Evolutionary conservation across 2,888 invertebrate genomes (phyloP).

Genomic region (Agonum fuliginosum): DNA sequence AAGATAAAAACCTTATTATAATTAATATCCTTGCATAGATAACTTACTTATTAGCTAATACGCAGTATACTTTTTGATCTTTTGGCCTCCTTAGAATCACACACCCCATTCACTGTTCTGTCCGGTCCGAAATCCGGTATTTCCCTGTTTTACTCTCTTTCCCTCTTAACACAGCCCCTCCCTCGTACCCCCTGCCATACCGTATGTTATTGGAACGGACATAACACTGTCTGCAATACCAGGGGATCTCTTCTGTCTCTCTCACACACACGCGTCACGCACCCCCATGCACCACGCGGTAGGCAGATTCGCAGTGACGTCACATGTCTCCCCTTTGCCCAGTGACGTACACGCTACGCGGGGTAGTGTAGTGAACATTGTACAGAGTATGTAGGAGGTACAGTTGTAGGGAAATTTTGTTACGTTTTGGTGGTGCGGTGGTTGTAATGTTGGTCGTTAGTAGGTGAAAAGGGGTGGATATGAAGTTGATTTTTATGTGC

Average conservation of each 20-base stretch:
- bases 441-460: neutral
- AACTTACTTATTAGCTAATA: no score
- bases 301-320: conserved; percentile 35
- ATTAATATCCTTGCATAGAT: no score
- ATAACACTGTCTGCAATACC: conserved; percentile 31
- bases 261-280: neutral
- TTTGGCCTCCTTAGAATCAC: no score
- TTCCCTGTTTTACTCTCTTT: neutral
- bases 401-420: conserved; percentile 42
- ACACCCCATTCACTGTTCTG: neutral
- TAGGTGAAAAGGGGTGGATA: no score
- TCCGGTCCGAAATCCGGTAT: no score
- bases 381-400: neutral
- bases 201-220: conserved; percentile 49
- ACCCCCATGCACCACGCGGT: conserved; percentile 6
- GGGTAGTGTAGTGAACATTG: neutral
- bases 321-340: neutral
- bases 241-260: conserved; percentile 11
- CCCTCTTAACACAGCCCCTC: neutral
- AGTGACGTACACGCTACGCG: conserved; percentile 31
- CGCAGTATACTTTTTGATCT: no score
- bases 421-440: neutral
- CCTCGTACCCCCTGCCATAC: neutral
- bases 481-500: no score
- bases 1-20: no score